Evolutionary conservation across 2,797 vertebrate genomes (phyloP), one percentile per base, ranked within the genome.

Genomic region (Notolepis coatsorum): DNA sequence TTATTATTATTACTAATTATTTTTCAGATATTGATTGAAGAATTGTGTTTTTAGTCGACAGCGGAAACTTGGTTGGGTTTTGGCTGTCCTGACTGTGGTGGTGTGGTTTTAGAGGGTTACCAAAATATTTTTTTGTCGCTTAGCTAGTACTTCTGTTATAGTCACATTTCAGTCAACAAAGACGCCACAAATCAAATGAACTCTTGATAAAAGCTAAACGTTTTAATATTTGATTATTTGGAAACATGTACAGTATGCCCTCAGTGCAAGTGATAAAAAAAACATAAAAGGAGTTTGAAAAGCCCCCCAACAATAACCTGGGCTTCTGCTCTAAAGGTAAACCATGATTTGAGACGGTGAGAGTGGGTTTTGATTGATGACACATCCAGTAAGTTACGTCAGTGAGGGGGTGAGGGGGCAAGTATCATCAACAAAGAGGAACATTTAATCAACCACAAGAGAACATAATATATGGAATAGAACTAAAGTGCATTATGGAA

Each of bases 401-500:
- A 68, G 69, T 64, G 38, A 57, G 75, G 66, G 72, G 58, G 70
- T 68, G 53, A 56, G 71, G 73, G 56, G 68, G 69, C 79, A 80
- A 88, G 76, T 68, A 79, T 68, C 63, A 71, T 62, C 61, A 63
- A 75, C 76, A 65, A 71, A 83, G 23, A 59, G n/a, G n/a, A n/a
- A n/a, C n/a, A n/a, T n/a, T n/a, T n/a, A n/a, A n/a, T 69, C 74
- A 83, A 90, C 84, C 86, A 90, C 85, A 91, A 82, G 81, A 82
- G 87, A 90, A 90, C 86, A 84, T 85, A 59, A 84, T 85, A 59
- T 75, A 79, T 82, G 82, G 73, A 73, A 88, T 85, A 71, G 71
- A 85, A 89, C 91, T 96, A 98, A 98, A 98, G 96, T 98, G 96
- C 96, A 96, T 94, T 93, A 94, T 94, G 93, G 93, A 92, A 87